Percentiles rank a stretch among this genome's conserved stretches.
Conservation (phyloP, 2,797 vertebrate genomes). For the Gambusia yucatana region DNA sequence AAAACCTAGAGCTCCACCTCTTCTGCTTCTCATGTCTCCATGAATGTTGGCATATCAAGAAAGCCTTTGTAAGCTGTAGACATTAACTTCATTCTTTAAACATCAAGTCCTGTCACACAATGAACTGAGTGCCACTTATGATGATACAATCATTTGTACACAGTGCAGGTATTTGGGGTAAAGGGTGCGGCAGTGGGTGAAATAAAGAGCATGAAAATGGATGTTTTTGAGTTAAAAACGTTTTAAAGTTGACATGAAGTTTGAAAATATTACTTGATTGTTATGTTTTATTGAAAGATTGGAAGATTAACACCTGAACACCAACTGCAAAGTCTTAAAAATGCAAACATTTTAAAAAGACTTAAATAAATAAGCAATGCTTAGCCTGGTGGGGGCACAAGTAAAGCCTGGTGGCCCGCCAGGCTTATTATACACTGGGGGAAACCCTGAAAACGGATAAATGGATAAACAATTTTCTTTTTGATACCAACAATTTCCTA, state of each 20-base stretch:
- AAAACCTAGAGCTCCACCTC: not conserved
- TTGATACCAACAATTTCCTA: not conserved
- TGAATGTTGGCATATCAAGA: not conserved
- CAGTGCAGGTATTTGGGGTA: not conserved
- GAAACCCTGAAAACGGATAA: not conserved
- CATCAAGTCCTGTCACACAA: not conserved
- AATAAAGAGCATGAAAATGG: not conserved
- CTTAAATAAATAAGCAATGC: too few species aligned
- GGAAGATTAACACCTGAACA: too few species aligned
- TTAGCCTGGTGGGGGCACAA: too few species aligned
- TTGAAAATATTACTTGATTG: too few species aligned
- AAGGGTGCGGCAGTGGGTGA: not conserved
- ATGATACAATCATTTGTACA: not conserved
- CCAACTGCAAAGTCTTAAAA: too few species aligned
- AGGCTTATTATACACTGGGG: too few species aligned
- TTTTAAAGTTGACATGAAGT: too few species aligned
- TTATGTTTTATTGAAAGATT: too few species aligned
- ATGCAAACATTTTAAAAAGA: too few species aligned
- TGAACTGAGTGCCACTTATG: not conserved
- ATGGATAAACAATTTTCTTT: not conserved
- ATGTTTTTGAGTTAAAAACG: too few species aligned
- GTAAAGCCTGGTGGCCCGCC: too few species aligned
- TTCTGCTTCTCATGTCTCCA: not conserved
- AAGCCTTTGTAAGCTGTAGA: not conserved
- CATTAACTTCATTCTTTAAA: not conserved